Base-by-base conservation (phyloP, 2,888 invertebrate species). In the Drosophila monieri region DNA sequence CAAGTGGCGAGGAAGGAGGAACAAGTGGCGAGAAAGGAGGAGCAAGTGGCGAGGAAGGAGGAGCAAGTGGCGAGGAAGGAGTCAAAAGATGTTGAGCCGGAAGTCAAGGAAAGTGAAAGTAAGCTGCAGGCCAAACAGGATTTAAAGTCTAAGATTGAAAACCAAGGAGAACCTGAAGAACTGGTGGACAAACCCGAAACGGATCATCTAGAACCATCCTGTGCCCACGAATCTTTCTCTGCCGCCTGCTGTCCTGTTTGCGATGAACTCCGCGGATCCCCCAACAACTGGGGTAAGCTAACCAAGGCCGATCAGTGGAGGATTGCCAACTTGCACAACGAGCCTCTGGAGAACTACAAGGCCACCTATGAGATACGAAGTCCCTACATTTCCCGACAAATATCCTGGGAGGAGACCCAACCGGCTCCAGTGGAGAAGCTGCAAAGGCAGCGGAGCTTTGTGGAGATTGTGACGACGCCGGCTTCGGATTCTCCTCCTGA, bases 281-380 rank as follows among this genome's bases (percentile, higher is more conserved):
- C 80, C 6, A 74, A 68, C 21, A 78, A 80, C 27, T 85, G 85
- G 80, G 78, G 76, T 51, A 88, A 88, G 43, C 61, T 89, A 1
- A 83, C 53, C 47, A 75, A 76, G 35, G 85, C 85, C 8, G 85
- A 88, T 69, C 86, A 88, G 41, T 86, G 88, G 87, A 87, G 87
- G 25, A 68, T 78, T 14, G 78, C 74, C 30, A 89, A 78, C 47
- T 41, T 84, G 25, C 69, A 80, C 10, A 86, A 88, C 30, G 89
- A 81, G 21, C 72, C 74, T 32, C 55, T 89, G 66, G 81, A 85
- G 60, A 90, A 87, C 43, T 89, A 90, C 73, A 80, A 88, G 53
- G 81, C 90, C 58, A 89, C 85, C 52, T 90, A 90, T 54, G 90
- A 90, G 62, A 77, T 90, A 25, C 85, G 78, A 27, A 89, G 89